Conservation (phyloP, 2,797 vertebrate genomes). For the Galagoides demidoff region DNA sequence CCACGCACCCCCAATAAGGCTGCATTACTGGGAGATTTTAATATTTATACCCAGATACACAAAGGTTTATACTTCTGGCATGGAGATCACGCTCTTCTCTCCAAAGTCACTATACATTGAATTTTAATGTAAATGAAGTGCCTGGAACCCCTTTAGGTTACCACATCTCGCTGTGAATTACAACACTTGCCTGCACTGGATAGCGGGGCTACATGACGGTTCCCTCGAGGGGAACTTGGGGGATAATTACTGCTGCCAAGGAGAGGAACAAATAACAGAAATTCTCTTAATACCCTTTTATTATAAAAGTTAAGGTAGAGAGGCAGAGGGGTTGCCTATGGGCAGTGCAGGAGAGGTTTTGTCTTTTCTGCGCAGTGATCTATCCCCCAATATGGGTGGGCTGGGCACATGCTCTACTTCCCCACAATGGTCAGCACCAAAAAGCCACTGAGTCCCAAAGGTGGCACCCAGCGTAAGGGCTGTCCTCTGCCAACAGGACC, state of each 20-base stretch:
- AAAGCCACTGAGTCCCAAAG: accelerated
- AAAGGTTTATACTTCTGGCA: background rate
- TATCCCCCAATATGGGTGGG: no score
- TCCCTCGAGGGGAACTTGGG: no score
- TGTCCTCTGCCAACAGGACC: no score
- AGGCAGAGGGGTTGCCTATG: accelerated
- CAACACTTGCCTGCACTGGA: accelerated
- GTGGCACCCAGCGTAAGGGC: accelerated
- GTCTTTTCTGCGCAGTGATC: background rate
- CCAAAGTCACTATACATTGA: background rate
- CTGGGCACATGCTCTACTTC: accelerated
- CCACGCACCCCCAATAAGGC: accelerated
- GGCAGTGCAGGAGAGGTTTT: accelerated
- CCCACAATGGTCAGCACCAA: accelerated
- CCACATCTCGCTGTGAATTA: background rate
- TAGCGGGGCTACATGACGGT: accelerated
- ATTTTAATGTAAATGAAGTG: background rate
- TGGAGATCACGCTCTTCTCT: background rate
- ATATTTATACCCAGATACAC: background rate
- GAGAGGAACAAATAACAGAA: background rate
- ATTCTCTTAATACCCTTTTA: background rate
- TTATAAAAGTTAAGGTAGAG: accelerated
- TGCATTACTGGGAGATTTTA: background rate
- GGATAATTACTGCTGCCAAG: accelerated
- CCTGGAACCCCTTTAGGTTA: background rate